These are phyloP conservation scores for Alitta virens DNA, from an alignment of 2,888 invertebrate genomes.

Conservation along the genomic window DNA sequence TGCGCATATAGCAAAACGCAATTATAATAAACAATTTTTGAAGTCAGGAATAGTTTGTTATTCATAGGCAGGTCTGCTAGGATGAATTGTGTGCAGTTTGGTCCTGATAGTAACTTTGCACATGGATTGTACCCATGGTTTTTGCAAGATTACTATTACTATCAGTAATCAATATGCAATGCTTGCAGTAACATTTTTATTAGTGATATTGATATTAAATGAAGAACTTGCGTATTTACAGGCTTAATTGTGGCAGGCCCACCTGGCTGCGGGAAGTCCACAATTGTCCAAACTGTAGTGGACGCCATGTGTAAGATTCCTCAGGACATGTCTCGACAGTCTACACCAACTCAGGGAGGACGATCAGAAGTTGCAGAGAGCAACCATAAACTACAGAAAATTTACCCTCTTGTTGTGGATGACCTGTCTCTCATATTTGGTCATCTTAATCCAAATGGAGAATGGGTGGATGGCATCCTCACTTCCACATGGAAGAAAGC, in stretches of 20 bases:
- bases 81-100: too few species aligned
- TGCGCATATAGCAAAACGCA: too few species aligned
- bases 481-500: conserved; percentile 55
- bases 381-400: conserved; percentile 51
- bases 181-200: too few species aligned
- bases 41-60: too few species aligned
- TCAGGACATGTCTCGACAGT: conserved; percentile 38
- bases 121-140: too few species aligned
- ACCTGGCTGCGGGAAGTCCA: conserved; percentile 55
- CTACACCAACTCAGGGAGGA: conserved; percentile 26
- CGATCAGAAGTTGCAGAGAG: conserved; percentile 34
- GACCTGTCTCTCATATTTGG: conserved; percentile 53
- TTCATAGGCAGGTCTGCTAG: too few species aligned
- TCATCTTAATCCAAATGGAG: conserved; percentile 46
- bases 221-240: conserved; percentile 26
- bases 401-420: conserved; percentile 55
- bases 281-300: conserved; percentile 50
- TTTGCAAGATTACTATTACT: too few species aligned
- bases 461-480: conserved; percentile 56
- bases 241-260: conserved; percentile 56
- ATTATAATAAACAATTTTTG: too few species aligned
- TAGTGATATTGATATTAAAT: too few species aligned
- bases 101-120: too few species aligned
- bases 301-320: conserved; percentile 47
- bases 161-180: too few species aligned